phyloP scores from a whole-genome alignment of 2,113 vertebrate genomes.

The Nymphicus hollandicus region DNA sequence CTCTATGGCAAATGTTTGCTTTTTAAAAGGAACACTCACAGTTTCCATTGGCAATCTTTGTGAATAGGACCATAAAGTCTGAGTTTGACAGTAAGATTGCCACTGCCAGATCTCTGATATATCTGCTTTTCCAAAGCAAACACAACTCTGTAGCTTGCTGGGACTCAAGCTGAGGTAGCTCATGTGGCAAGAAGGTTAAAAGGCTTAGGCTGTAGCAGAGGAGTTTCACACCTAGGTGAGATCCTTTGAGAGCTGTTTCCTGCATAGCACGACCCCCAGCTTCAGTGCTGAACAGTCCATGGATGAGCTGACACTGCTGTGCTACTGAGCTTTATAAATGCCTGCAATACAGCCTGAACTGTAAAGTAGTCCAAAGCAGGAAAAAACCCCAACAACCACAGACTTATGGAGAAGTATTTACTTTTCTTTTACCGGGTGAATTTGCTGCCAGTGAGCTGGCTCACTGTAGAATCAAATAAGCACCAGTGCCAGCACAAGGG shows the following conservation, averaged over 20 bases:
- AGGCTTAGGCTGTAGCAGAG: background rate
- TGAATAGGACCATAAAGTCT: background rate
- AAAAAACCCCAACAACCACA: fast-evolving
- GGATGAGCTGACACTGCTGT: background rate
- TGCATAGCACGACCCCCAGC: background rate
- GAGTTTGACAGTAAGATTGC: background rate
- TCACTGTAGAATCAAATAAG: background rate
- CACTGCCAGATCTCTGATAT: background rate
- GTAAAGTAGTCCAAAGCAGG: background rate
- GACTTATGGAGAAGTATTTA: background rate
- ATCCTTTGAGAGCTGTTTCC: background rate
- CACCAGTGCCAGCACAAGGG: background rate
- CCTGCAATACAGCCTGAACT: background rate
- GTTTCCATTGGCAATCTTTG: background rate
- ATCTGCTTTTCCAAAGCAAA: background rate
- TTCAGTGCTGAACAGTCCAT: background rate
- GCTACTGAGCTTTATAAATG: background rate
- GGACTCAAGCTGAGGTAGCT: background rate
- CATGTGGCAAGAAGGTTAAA: background rate
- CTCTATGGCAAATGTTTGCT: background rate
- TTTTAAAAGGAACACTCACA: background rate
- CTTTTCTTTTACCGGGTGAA: background rate
- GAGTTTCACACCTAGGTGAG: background rate
- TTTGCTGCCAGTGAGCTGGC: background rate
- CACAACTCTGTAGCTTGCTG: background rate